Conservation (phyloP, 2,797 vertebrate species). For the Peromyscus melanophrys region DNA sequence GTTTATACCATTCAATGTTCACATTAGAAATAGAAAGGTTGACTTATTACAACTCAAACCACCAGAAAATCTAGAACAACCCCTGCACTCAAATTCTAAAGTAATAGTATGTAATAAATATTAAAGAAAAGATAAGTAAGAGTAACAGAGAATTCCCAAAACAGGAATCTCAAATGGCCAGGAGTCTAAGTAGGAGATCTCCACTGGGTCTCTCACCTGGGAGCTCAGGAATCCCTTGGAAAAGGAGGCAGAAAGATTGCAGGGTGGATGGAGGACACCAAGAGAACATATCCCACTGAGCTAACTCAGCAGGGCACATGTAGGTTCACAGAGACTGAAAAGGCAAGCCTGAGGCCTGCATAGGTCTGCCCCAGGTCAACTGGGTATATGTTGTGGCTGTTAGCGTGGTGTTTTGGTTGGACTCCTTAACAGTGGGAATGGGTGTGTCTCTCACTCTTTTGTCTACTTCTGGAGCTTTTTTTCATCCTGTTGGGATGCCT, state of each 20-base stretch:
- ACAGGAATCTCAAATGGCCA: neutral
- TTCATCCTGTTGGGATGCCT: neutral
- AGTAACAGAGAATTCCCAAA: neutral
- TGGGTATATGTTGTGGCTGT: neutral
- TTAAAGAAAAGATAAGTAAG: neutral
- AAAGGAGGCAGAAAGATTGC: neutral
- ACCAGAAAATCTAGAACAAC: neutral
- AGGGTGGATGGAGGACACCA: neutral
- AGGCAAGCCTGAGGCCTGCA: neutral
- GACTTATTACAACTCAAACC: neutral
- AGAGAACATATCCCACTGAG: neutral
- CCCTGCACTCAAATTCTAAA: neutral
- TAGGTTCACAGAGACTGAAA: neutral
- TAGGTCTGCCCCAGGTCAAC: neutral
- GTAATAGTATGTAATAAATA: neutral
- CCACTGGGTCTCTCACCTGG: no score
- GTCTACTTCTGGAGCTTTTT: neutral
- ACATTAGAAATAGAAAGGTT: neutral
- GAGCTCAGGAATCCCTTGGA: neutral
- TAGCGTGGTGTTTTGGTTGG: neutral
- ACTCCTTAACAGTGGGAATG: neutral
- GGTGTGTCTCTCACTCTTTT: neutral
- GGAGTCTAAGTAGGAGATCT: neutral
- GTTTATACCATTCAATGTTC: fast-evolving
- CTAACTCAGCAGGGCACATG: no score